Evolutionary conservation across 1,140 invertebrate genomes (phyloP).

Genomic region (Drosophila pachea): DNA sequence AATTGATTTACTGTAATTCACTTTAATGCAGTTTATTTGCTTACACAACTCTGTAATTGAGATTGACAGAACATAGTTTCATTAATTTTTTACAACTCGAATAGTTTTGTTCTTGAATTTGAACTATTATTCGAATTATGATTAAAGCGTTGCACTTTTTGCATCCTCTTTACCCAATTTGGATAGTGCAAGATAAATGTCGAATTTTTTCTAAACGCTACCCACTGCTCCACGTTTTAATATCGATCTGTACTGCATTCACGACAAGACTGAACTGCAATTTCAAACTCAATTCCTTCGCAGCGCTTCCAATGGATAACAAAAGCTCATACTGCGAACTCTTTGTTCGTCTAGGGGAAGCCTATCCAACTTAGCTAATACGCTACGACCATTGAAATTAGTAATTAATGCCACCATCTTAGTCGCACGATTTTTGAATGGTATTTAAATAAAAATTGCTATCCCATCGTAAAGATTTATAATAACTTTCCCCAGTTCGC

Average conservation of each 20-base stretch:
- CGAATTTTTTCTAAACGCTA: slow-evolving; percentile 52
- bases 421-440: no score
- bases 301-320: slow-evolving; percentile 73
- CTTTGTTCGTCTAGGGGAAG: slow-evolving; percentile 35
- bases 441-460: not conserved
- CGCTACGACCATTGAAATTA: slow-evolving; percentile 18
- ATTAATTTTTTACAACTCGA: slow-evolving; percentile 16
- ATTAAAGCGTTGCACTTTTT: no score
- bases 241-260: slow-evolving; percentile 78
- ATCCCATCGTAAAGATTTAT: no score
- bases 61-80: slow-evolving; percentile 13
- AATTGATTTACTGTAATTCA: slow-evolving; percentile 7
- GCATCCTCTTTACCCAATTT: no score
- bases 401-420: no score
- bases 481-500: not conserved
- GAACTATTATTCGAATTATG: no score
- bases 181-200: slow-evolving; percentile 50
- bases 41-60: slow-evolving; percentile 56
- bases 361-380: slow-evolving; percentile 26
- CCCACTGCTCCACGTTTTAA: slow-evolving; percentile 62
- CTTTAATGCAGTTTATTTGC: slow-evolving; percentile 42
- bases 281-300: slow-evolving; percentile 75
- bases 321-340: slow-evolving; percentile 65
- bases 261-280: slow-evolving; percentile 79
- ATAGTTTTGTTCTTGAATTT: not conserved